These are phyloP conservation scores for Colletes latitarsis DNA, from an alignment of 1,140 invertebrate genomes.

Conservation along the genomic window DNA sequence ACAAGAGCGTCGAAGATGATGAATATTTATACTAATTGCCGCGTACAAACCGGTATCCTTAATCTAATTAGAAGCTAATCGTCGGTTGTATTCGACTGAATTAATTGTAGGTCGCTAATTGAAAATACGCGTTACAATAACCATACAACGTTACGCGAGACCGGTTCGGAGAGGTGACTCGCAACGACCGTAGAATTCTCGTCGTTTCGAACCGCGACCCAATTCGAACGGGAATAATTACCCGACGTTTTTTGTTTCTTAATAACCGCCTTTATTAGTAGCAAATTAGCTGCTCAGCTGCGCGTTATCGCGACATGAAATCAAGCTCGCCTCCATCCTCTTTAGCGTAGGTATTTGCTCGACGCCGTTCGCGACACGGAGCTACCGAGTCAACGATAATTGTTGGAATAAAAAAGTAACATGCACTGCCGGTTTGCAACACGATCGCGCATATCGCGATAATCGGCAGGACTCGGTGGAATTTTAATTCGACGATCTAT, in stretches of 20 bases:
- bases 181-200: neutral
- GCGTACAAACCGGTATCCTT: neutral
- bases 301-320: conserved; percentile 3
- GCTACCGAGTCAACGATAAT: neutral
- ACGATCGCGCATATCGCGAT: neutral
- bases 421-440: neutral
- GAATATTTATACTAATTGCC: conserved; percentile 16
- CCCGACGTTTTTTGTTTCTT: neutral
- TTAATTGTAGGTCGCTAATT: conserved; percentile 23
- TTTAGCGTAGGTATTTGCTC: neutral
- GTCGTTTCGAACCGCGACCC: neutral
- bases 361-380: neutral
- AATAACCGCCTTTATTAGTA: neutral
- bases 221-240: conserved; percentile 3
- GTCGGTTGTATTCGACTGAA: neutral
- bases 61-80: conserved; percentile 13
- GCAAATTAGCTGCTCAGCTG: conserved; percentile 1
- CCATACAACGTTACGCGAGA: neutral
- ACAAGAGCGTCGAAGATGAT: neutral
- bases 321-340: conserved; percentile 6
- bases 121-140: neutral
- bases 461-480: neutral
- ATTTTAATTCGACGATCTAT: neutral
- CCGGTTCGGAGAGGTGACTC: neutral
- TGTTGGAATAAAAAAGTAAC: neutral